Evolutionary conservation across 1,140 invertebrate species (phyloP), one percentile per base, ranked within the genome.

Genomic region (Coenobita brevimanus): DNA sequence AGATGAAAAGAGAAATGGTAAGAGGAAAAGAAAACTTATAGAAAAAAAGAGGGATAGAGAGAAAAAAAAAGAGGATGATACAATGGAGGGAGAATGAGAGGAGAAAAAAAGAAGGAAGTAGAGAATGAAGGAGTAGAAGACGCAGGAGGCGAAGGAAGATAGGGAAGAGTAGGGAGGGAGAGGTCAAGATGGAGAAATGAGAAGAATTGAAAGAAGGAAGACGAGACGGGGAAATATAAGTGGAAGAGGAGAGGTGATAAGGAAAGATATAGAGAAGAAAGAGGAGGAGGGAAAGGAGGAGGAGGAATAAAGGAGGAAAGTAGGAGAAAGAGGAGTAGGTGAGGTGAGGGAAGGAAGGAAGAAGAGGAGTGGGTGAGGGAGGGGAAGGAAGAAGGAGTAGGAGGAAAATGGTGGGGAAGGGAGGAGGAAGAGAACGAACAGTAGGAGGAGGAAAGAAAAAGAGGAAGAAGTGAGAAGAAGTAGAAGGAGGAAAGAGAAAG

Each of bases 371-470:
- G 30, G n/a, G 21, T 8, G 64, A 67, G 64, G n/a, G 30, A 33
- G 64, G n/a, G 30, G n/a, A 24, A 67, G 64, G n/a, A 8, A 67
- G 64, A 24, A n/a, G n/a, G 30, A n/a, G 64, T 67, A 24, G 4
- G 64, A 8, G 64, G 6, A n/a, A 8, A n/a, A 8, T 6, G 6
- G 64, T 67, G 64, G 6, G 64, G 6, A n/a, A 8, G 64, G n/a
- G 64, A 67, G 8, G n/a, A n/a, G 6, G 64, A 67, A n/a, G 6
- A 33, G n/a, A 33, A 6, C 6, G n/a, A 4, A 67, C 6, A 67
- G 64, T 24, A 33, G n/a, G 6, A 67, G 64, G n/a, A n/a, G n/a
- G 64, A 67, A 15, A 76, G 73, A 76, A 36, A 76, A 36, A 38
- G 73, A 38, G 30, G 21, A n/a, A 10, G 64, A n/a, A 10, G 64